Conservation (phyloP, 1,140 invertebrate species). For the Temnothorax nylanderi region DNA sequence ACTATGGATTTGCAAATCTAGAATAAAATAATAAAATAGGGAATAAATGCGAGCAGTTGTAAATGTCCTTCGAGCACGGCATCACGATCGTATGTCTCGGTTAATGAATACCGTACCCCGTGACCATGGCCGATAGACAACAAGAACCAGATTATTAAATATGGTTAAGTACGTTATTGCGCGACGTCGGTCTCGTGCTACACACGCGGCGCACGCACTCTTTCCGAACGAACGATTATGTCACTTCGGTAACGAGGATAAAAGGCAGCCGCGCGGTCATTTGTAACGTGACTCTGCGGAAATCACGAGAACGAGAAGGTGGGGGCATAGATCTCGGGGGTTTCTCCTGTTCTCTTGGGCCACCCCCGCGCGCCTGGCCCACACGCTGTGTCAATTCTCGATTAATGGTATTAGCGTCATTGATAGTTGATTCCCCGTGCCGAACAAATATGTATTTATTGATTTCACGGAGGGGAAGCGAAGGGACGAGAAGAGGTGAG, state of each 20-base stretch:
- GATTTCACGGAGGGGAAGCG: slow-evolving; percentile 64
- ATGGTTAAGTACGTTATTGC: slow-evolving; percentile 64
- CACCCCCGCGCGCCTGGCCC: slow-evolving; percentile 20
- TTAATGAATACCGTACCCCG: slow-evolving; percentile 57
- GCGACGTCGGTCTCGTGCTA: slow-evolving; percentile 53
- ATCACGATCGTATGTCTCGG: slow-evolving; percentile 49
- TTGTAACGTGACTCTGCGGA: slow-evolving; percentile 83
- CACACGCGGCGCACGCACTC: slow-evolving; percentile 20
- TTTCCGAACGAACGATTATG: slow-evolving; percentile 79
- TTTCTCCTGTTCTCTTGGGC: slow-evolving; percentile 6
- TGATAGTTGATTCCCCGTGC: slow-evolving; percentile 77
- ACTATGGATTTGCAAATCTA: not conserved
- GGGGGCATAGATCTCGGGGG: slow-evolving; percentile 59
- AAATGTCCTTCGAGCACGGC: slow-evolving; percentile 22
- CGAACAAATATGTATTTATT: slow-evolving; percentile 82
- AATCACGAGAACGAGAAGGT: slow-evolving; percentile 77
- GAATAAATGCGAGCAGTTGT: not conserved
- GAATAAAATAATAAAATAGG: not conserved
- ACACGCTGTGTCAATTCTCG: slow-evolving; percentile 66
- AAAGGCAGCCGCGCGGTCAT: slow-evolving; percentile 79
- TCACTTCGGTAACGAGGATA: slow-evolving; percentile 82
- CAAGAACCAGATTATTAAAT: slow-evolving; percentile 75
- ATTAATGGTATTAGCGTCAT: slow-evolving; percentile 81
- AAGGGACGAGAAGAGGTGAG: not conserved
- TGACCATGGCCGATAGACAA: slow-evolving; percentile 51